phyloP scores from a whole-genome alignment of 2,113 vertebrate genomes.

The Cercocebus atys region DNA sequence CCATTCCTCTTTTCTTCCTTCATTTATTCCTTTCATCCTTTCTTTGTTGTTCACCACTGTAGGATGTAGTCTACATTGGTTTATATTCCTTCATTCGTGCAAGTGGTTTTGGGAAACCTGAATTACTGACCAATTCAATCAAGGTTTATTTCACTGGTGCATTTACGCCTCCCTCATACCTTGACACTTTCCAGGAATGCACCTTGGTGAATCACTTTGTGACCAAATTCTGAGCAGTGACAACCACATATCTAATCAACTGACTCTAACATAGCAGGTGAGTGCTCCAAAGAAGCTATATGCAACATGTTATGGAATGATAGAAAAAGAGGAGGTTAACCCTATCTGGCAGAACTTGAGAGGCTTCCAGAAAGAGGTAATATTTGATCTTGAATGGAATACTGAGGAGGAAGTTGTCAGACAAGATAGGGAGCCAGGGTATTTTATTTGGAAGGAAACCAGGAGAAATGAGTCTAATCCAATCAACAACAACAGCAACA shows the following conservation, averaged over 20 bases:
- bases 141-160: not conserved
- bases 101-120: not conserved
- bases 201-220: not conserved
- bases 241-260: not conserved
- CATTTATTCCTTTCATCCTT: not conserved
- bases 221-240: not conserved
- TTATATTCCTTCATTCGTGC: not conserved
- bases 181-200: not conserved
- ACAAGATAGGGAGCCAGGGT: not conserved
- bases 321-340: not conserved
- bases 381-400: not conserved
- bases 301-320: not conserved
- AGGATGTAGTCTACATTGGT: not conserved
- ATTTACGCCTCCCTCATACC: not conserved
- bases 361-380: not conserved
- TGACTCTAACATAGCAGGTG: not conserved
- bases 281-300: not conserved
- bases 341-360: not conserved
- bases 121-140: conserved; percentile 11
- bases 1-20: not conserved
- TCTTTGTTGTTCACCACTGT: not conserved
- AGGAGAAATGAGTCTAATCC: not conserved
- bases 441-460: not conserved
- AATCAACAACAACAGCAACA: not conserved
- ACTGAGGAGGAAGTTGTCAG: not conserved